Evolutionary conservation across 2,113 vertebrate genomes (phyloP), one percentile per base, ranked within the genome.

Genomic region (Labeo rohita): DNA sequence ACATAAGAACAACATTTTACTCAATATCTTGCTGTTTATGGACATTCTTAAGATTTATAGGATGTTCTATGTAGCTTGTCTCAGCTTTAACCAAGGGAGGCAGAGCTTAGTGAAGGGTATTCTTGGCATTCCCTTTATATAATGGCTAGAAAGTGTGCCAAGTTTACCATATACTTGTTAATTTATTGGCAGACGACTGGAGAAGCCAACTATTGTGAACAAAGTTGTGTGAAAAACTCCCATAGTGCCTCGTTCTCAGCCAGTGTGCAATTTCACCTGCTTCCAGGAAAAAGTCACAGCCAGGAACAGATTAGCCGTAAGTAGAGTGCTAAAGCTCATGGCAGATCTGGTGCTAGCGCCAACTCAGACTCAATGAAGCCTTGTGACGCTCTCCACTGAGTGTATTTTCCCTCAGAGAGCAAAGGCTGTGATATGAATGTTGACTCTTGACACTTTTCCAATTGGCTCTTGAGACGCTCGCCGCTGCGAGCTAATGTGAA

Each of bases 271-370:
- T 18, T 73, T 73, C n/a, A 74, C 52, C n/a, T 83, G 18, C 18
- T 72, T 72, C 56, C 81, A 72, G 36, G 28, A 15, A 56, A 65
- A 47, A 3, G n/a, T 70, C 21, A 59, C 34, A 83, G 81, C 50
- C 50, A 81, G 49, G 10, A 59, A 73, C 81, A 56, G 49, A 73
- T 84, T 56, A 84, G 82, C 49, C 12, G 6, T 8, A 83, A 73
- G 50, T 70, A 47, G 7, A 13, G 16, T 73, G 65, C 68, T 83
- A 56, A 50, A 39, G 34, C 81, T 83, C 47, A 8, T 1, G 1
- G 63, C 50, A 83, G 18, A 72, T 36, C 81, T 39, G 10, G 16
- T 36, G 52, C 16, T 78, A 59, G 52, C 6, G 52, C 52, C 21
- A 80, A 45, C 54, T 61, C 18, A 1, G 21, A 11, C 82, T 84